Evolutionary conservation across 2,888 invertebrate species (phyloP).

Genomic region (Crioceris asparagi): DNA sequence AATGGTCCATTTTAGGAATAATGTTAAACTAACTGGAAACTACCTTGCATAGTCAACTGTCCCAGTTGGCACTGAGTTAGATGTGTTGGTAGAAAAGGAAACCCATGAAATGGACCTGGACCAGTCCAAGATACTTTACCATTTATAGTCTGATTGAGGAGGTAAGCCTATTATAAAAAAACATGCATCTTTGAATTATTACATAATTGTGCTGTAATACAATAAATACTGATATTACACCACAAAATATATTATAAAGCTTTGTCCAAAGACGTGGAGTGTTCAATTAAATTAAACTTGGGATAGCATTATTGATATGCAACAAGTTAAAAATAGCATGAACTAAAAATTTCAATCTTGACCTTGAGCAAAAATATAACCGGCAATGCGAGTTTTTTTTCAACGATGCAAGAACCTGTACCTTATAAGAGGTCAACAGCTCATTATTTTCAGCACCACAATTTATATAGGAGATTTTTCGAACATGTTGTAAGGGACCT

Average conservation of each 20-base stretch:
- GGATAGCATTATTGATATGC: too few species aligned
- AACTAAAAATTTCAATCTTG: too few species aligned
- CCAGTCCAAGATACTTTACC: conserved; percentile 65
- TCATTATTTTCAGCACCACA: conserved; percentile 48
- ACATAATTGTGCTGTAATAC: too few species aligned
- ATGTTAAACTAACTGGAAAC: conserved; percentile 9
- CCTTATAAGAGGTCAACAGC: conserved; percentile 34
- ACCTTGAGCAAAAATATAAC: too few species aligned
- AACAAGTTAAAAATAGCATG: background rate
- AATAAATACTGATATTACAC: too few species aligned
- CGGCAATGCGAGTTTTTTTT: too few species aligned
- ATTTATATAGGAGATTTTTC: conserved; percentile 65
- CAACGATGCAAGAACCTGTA: conserved; percentile 18
- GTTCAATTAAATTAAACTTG: too few species aligned
- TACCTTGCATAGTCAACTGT: conserved; percentile 71
- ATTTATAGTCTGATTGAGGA: conserved; percentile 44
- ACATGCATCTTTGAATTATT: background rate
- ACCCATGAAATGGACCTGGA: conserved; percentile 74
- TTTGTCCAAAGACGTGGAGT: background rate
- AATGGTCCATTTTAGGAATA: too few species aligned
- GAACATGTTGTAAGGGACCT: conserved; percentile 74
- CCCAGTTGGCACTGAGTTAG: conserved; percentile 68
- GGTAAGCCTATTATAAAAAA: conserved; percentile 40
- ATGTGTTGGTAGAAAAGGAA: conserved; percentile 61
- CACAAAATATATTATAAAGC: background rate